phyloP scores from a whole-genome alignment of 2,888 invertebrate genomes.

The Nomada ruficornis region DNA sequence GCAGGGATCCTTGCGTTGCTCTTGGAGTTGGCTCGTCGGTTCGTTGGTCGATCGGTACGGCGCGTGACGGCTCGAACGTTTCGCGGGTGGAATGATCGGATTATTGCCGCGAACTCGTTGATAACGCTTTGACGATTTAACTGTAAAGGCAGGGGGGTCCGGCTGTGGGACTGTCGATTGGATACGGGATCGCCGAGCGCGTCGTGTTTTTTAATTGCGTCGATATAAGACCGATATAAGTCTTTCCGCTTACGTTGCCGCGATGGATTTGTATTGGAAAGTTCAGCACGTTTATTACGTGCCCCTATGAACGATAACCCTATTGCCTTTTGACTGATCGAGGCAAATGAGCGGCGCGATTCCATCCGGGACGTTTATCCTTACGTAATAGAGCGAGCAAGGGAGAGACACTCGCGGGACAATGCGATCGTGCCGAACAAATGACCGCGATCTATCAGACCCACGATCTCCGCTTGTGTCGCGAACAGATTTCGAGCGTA shows the following conservation, averaged over 20 bases:
- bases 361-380: conserved; percentile 54
- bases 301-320: conserved; percentile 6
- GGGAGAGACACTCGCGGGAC: conserved; percentile 67
- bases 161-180: not conserved
- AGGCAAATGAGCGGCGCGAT: conserved; percentile 23
- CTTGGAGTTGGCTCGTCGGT: conserved; percentile 10
- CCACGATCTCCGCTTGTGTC: conserved; percentile 70
- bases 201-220: not conserved
- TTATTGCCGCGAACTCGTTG: conserved; percentile 62
- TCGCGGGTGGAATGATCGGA: conserved; percentile 56
- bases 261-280: not conserved
- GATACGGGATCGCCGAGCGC: not conserved
- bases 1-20: conserved; percentile 19
- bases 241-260: conserved; percentile 5
- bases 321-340: conserved; percentile 27
- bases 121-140: conserved; percentile 65
- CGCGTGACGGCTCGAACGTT: conserved; percentile 23
- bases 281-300: conserved; percentile 11
- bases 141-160: conserved; percentile 52
- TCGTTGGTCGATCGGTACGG: conserved; percentile 18
- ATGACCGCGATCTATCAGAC: conserved; percentile 81
- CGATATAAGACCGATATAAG: not conserved
- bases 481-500: conserved; percentile 55
- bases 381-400: conserved; percentile 61
- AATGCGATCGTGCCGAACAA: conserved; percentile 77